Evolutionary conservation across 2,113 vertebrate species (phyloP), one percentile per base, ranked within the genome.

Genomic region (Kryptolebias marmoratus): DNA sequence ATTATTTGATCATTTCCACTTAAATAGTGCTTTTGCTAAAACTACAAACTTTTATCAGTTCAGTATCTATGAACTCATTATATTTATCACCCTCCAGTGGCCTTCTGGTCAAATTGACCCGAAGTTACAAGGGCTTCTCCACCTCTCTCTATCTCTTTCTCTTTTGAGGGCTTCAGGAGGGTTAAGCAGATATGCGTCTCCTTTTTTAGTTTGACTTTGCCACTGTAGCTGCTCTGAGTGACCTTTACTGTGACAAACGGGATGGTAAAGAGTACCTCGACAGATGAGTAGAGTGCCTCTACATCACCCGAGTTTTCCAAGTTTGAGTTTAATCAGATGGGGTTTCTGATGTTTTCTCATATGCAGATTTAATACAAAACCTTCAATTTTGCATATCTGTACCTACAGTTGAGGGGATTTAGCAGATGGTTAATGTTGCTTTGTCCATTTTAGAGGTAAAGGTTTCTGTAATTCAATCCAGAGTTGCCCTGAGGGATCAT

Each of bases 171-270:
- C 22, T 22, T 22, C 22, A 22, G 22, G 22, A 22, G 39, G 4
- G 5, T 42, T 8, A 42, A 9, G 39, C 39, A 42, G 39, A 42
- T 42, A 10, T 36, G 7, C 32, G 3, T 36, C 39, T 42, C 39
- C 1, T 42, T 42, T 42, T 42, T 10, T 42, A 42, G 49, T n/a
- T 50, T 50, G 49, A 50, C 49, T n/a, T 50, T 8, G 7, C 49
- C 5, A 68, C 48, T 31, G 47, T 47, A 64, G 45, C 64, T 42
- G 39, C 10, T 42, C 39, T 42, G 39, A 1, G 39, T 90, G 86
- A 92, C 88, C 84, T 92, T 91, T 90, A 42, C 9, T 64, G 75
- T 87, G 86, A 84, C 79, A 82, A 77, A 88, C 73, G 77, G 61
- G 68, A 75, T 74, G 79, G 68, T 73, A 66, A 68, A 79, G 73